Evolutionary conservation across 1,140 invertebrate genomes (phyloP).

Genomic region (Melanaphis sacchari): DNA sequence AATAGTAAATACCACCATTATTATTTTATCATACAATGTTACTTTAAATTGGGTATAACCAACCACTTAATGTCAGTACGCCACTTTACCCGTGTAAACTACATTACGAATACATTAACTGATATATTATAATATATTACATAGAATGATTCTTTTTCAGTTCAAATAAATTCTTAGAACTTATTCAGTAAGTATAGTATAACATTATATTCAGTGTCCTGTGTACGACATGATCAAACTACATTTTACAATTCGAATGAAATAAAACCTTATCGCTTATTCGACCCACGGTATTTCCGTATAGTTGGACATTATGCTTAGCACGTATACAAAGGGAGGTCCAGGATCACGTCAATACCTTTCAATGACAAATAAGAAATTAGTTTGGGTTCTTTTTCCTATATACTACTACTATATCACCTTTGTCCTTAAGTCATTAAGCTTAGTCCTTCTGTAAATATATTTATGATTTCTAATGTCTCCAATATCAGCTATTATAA

Average conservation of each 20-base stretch:
- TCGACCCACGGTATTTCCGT: conserved; percentile 34
- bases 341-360: conserved; percentile 34
- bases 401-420: background rate
- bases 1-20: conserved; percentile 18
- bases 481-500: too few species aligned
- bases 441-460: background rate
- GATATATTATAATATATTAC: background rate
- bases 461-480: background rate
- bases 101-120: background rate
- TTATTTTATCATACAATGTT: background rate
- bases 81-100: background rate
- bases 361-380: conserved; percentile 52
- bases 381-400: conserved; percentile 57
- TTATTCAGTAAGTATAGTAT: background rate
- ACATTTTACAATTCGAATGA: conserved; percentile 7
- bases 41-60: conserved; percentile 3
- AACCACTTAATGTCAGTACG: background rate
- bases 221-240: background rate
- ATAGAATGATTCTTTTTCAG: background rate
- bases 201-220: background rate
- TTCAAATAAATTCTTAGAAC: background rate
- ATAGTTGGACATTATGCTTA: background rate
- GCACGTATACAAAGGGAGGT: conserved; percentile 31
- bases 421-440: background rate
- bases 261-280: conserved; percentile 53